Evolutionary conservation across 2,888 invertebrate species (phyloP), one percentile per base, ranked within the genome.

Genomic region (Cacoxenus indagator): DNA sequence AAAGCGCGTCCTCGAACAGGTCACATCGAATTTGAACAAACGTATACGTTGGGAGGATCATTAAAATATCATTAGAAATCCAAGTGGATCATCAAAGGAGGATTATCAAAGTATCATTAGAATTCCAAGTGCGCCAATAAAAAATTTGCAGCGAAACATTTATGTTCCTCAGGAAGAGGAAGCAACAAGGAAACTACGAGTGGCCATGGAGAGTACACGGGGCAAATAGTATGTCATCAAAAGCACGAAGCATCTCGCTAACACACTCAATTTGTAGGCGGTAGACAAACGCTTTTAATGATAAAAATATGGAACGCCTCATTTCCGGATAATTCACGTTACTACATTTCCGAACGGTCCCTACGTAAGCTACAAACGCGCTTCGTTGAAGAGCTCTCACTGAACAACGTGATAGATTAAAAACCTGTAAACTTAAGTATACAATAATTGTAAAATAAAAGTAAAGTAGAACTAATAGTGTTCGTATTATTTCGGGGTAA

Each of bases 331-430:
- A 91, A 92, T 72, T 91, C 96, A 4, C 91, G 95, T 68, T 93
- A 94, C 65, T 91, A 92, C 46, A 92, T 98, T 9, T 89, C 95
- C 69, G 91, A 75, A 95, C 96, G 0, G 90, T 97, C 4, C 93
- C 93, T 70, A 93, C 95, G n/a, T 70, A 89, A 99, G 75, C 93
- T 94, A 82, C 90, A 92, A 76, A 91, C 96, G 75, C 95, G 96
- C 64, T 90, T 91, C 2, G 93, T 94, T 64, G 93, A 94, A 74
- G 92, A 92, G 27, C 89, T 92, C 65, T 91, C 93, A n/a, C 86
- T 90, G 19, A 89, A 93, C 76, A 95, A 95, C 5, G 89, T 98
- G 84, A n/a, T n/a, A n/a, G n/a, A n/a, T n/a, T n/a, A n/a, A n/a
- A n/a, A n/a, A n/a, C n/a, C n/a, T n/a, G n/a, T n/a, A n/a, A n/a